Conservation (phyloP, 92 coral and sea anemone genomes). For the Galaxea fascicularis region DNA sequence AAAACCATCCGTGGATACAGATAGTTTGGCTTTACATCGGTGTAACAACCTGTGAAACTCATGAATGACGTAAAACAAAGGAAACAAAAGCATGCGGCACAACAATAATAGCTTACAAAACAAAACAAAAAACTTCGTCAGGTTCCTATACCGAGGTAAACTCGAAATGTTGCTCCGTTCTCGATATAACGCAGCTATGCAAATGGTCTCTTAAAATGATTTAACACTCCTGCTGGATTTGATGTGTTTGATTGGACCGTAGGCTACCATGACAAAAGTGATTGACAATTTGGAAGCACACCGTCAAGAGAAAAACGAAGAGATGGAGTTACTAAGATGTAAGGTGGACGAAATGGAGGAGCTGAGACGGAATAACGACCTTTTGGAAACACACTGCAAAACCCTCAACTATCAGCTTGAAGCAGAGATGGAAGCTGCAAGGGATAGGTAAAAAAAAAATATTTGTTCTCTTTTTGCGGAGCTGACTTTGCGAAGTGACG, state of each 20-base stretch:
- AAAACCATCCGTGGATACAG: no score
- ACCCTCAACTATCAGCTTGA: slow-evolving; percentile 64
- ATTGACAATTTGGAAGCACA: slow-evolving; percentile 67
- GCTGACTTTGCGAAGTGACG: no score
- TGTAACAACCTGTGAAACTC: no score
- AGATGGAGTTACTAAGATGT: slow-evolving; percentile 49
- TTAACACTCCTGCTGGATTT: not conserved
- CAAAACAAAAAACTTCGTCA: no score
- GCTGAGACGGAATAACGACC: slow-evolving; percentile 57
- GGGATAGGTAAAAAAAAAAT: slow-evolving; percentile 57
- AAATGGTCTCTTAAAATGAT: not conserved
- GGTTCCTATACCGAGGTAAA: no score
- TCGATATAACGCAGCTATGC: no score
- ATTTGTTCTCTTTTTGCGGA: no score
- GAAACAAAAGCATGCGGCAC: no score
- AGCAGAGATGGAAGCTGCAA: slow-evolving; percentile 53
- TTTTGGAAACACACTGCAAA: slow-evolving; percentile 59
- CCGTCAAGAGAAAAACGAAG: slow-evolving; percentile 75
- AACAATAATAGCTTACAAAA: no score
- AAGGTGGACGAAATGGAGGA: slow-evolving; percentile 58
- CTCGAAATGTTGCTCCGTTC: no score
- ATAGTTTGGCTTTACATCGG: no score
- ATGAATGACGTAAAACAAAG: no score
- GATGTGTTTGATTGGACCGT: not conserved
- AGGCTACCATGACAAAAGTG: slow-evolving; percentile 64